Evolutionary conservation across 2,113 vertebrate genomes (phyloP), one percentile per base, ranked within the genome.

Genomic region (Centropus unirufus): DNA sequence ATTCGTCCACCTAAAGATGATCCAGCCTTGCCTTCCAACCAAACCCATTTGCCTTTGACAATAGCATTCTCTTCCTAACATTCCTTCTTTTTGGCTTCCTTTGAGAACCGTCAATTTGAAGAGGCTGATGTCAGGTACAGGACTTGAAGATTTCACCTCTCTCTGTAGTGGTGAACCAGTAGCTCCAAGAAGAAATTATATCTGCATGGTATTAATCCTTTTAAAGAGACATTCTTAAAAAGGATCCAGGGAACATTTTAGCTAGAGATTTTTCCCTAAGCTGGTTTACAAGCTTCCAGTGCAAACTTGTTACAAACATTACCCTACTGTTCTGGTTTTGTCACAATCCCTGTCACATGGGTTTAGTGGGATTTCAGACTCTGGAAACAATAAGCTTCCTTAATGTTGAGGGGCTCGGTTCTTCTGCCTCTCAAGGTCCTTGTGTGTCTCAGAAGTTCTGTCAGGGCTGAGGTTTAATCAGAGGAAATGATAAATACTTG

Each of bases 331-430:
- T 83, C 77, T 54, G 26, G 5, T 83, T 81, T 47, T 57, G 87
- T 91, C 91, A 58, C 86, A 95, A 93, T 81, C 58, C 3, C 2
- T 44, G 39, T 85, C 67, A 76, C 0, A 0, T 66, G 90, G 68
- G 24, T 83, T 96, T 91, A 92, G 90, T 27, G 83, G 79, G 75
- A 94, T 95, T 97, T 96, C 74, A 97, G 87, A 67, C 49, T 81
- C 93, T 83, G 61, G 88, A 78, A 95, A 96, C 92, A 97, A 92
- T 92, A 84, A 87, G 52, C 80, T 92, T 81, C 81, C 59, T 46
- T 64, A 14, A 69, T 49, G 74, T 87, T 95, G 95, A 87, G 75
- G 40, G 74, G 32, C 24, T 88, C 70, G 62, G 57, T 85, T 85
- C 32, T 85, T 69, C 70, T 64, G 63, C 46, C 73, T 90, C 30